These are phyloP conservation scores for Hippopotamus amphibius DNA, from an alignment of 2,113 vertebrate genomes.

Conservation along the genomic window DNA sequence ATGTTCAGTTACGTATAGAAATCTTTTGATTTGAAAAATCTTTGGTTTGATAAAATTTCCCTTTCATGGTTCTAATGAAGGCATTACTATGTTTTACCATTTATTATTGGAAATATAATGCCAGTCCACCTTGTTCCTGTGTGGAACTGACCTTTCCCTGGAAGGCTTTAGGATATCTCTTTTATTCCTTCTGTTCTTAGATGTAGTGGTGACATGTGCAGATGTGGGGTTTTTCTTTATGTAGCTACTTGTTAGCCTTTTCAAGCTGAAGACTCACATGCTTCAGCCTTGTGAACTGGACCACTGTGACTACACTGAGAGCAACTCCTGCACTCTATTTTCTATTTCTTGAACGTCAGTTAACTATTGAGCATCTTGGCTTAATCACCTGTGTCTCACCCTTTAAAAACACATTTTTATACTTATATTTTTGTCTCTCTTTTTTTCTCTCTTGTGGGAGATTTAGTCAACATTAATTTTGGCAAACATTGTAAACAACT, in stretches of 20 bases:
- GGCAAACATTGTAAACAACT: background rate
- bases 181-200: background rate
- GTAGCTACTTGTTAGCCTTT: background rate
- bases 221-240: background rate
- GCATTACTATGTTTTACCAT: background rate
- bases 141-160: background rate
- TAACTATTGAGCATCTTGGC: background rate
- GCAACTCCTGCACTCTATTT: background rate
- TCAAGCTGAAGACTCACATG: background rate
- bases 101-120: background rate
- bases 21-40: background rate
- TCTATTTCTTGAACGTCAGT: background rate
- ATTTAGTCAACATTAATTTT: background rate
- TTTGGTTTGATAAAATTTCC: background rate
- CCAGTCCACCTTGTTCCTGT: background rate
- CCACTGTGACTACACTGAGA: fast-evolving
- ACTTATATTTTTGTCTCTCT: background rate
- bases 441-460: background rate
- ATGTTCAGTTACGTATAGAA: background rate
- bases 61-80: background rate
- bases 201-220: background rate
- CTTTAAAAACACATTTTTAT: background rate
- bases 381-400: background rate
- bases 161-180: background rate
- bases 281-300: background rate